Base-by-base conservation (phyloP, 1,140 invertebrate genomes). In the Sycobia sp. region DNA sequence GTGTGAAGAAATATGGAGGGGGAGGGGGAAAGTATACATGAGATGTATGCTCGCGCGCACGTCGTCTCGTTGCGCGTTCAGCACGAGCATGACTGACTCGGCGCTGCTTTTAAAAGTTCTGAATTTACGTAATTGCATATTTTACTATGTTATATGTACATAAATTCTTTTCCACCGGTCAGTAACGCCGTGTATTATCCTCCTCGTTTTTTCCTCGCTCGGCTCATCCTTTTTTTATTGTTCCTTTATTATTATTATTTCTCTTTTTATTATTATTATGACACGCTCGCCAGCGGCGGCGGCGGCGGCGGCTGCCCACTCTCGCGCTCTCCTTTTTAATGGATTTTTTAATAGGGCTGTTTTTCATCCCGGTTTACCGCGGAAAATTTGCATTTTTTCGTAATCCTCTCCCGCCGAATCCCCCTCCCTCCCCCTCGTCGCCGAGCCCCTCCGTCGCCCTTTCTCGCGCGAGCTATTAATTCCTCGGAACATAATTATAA, bases 51-150 rank as follows among this genome's bases (percentile, higher is more conserved):
- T n/a, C n/a, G n/a, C n/a, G n/a, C n/a, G n/a, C n/a, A n/a, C n/a
- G n/a, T n/a, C n/a, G n/a, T n/a, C n/a, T n/a, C 20, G 9, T 18
- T 39, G 9, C n/a, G 20, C 29, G 29, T 51, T 53, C 25, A 38
- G 4, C 34, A n/a, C 27, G 34, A 34, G 39, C 50, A 38, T 27
- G 47, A 53, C 27, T 44, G 29, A 36, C 41, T 46, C n/a, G 39
- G 50, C 49, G 22, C n/a, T 36, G 3, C 38, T 23, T 43, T 43
- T 44, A 22, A 20, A 43, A 43, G 10, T 7, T 54, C 49, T 44
- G 29, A 53, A 61, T 62, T 62, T 54, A 54, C 50, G 59, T 54
- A 54, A 54, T 62, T 54, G 50, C 50, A 36, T 34, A 58, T 58
- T 57, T 57, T 32, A 57, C 18, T 32, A 23, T 11, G 54, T 22